Conservation (phyloP, 2,113 vertebrate genomes). For the Gymnarchus niloticus region DNA sequence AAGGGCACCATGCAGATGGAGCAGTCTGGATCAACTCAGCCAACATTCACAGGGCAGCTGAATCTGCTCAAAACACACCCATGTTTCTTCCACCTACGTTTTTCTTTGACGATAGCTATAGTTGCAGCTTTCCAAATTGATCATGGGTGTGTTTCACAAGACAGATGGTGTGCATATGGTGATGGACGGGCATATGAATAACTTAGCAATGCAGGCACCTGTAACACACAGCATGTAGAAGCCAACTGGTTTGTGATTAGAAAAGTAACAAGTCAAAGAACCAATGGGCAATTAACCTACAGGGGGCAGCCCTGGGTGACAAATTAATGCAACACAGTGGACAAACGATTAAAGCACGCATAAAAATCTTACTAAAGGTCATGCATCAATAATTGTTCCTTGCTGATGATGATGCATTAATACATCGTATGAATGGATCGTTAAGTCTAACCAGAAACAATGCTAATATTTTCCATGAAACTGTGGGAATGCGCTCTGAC, state of each 20-base stretch:
- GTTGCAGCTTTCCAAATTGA: background rate
- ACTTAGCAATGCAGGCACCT: background rate
- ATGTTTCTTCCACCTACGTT: too few species aligned
- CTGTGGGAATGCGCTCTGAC: too few species aligned
- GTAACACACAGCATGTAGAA: background rate
- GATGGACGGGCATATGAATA: background rate
- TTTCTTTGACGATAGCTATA: background rate
- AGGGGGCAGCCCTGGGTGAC: slow-evolving; percentile 43
- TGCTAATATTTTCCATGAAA: background rate
- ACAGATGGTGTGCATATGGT: background rate
- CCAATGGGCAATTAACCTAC: slow-evolving; percentile 10
- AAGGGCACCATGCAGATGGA: background rate
- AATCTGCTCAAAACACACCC: background rate
- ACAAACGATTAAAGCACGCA: slow-evolving; percentile 55
- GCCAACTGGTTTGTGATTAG: slow-evolving; percentile 39
- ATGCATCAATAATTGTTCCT: slow-evolving; percentile 58
- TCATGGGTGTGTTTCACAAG: background rate
- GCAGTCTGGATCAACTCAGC: background rate
- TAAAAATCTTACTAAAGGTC: slow-evolving; percentile 50
- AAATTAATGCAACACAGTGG: slow-evolving; percentile 42
- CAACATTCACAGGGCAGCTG: background rate
- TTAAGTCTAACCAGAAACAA: background rate
- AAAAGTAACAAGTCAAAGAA: slow-evolving; percentile 42
- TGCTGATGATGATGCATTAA: slow-evolving; percentile 36
- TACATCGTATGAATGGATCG: slow-evolving; percentile 10